Evolutionary conservation across 2,797 vertebrate species (phyloP).

Genomic region (Micromesistius poutassou): DNA sequence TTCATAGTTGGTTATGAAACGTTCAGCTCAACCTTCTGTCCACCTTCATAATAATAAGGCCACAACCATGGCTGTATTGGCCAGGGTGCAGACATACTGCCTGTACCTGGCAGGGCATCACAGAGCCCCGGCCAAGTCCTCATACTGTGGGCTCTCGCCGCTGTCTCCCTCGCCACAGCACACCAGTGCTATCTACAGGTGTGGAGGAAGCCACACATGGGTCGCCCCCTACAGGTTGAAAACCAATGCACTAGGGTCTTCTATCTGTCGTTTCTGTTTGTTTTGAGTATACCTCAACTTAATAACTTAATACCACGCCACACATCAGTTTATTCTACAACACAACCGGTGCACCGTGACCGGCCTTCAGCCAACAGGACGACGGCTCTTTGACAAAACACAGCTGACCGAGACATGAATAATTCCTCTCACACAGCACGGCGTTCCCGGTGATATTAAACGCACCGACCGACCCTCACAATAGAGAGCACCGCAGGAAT

Average conservation of each 20-base stretch:
- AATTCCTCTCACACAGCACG: background rate
- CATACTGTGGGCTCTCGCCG: constrained; percentile 39
- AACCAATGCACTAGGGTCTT: background rate
- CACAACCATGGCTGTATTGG: constrained; percentile 63
- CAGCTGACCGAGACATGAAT: background rate
- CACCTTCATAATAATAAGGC: constrained; percentile 30
- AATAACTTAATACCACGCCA: background rate
- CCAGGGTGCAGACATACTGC: constrained; percentile 46
- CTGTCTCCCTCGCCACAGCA: constrained; percentile 26
- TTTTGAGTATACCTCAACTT: background rate
- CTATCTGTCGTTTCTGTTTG: background rate
- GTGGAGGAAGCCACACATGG: too few relatives aligned
- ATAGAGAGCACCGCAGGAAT: constrained; percentile 37
- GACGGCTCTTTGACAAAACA: background rate
- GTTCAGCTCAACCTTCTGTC: background rate
- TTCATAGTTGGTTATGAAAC: background rate
- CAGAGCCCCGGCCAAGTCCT: constrained; percentile 5
- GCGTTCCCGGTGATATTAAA: background rate
- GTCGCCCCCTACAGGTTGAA: background rate
- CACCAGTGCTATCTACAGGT: constrained; percentile 38
- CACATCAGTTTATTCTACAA: background rate
- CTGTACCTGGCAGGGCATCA: constrained; percentile 45
- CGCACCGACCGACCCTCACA: constrained; percentile 1
- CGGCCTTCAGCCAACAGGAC: background rate
- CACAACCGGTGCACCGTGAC: background rate